These are phyloP conservation scores for Caiman crocodilus DNA, from an alignment of 2,797 vertebrate species.

Conservation along the genomic window DNA sequence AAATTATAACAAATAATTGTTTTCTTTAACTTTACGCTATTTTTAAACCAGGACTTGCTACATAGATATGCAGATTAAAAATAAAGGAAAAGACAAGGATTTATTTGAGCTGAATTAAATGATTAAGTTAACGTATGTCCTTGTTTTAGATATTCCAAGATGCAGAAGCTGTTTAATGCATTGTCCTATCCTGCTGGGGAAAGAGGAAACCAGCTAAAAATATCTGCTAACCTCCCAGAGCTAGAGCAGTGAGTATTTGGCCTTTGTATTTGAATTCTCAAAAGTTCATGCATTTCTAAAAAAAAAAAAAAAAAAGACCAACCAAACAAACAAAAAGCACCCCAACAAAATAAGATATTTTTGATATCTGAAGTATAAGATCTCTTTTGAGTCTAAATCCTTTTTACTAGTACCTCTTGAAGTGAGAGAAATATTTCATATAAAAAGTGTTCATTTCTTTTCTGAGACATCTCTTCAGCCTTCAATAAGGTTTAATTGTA, in stretches of 20 bases:
- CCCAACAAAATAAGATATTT: too few species aligned
- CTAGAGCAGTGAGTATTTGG: constrained; percentile 86
- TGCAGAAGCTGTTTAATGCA: constrained; percentile 88
- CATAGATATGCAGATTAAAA: background rate
- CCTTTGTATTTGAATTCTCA: background rate
- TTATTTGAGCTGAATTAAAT: background rate
- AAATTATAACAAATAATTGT: too few species aligned
- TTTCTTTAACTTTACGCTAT: too few species aligned
- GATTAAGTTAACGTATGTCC: background rate
- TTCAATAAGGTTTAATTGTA: constrained; percentile 14
- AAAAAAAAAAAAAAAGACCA: background rate
- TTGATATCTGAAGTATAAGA: background rate
- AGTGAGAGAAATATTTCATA: background rate
- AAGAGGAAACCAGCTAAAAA: constrained; percentile 84
- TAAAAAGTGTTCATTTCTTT: background rate
- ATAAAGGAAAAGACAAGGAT: background rate
- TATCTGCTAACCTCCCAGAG: constrained; percentile 86
- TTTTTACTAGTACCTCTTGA: background rate
- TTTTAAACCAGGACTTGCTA: background rate
- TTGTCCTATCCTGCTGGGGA: constrained; percentile 84
- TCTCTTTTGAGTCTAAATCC: background rate
- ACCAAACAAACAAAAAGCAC: too few species aligned
- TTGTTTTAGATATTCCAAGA: constrained; percentile 83
- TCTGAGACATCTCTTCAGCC: background rate
- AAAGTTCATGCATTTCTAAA: background rate